Percentiles rank a stretch among this genome's conserved stretches.
Evolutionary conservation across 2,113 vertebrate species (phyloP).

Genomic region (Sturnira hondurensis): DNA sequence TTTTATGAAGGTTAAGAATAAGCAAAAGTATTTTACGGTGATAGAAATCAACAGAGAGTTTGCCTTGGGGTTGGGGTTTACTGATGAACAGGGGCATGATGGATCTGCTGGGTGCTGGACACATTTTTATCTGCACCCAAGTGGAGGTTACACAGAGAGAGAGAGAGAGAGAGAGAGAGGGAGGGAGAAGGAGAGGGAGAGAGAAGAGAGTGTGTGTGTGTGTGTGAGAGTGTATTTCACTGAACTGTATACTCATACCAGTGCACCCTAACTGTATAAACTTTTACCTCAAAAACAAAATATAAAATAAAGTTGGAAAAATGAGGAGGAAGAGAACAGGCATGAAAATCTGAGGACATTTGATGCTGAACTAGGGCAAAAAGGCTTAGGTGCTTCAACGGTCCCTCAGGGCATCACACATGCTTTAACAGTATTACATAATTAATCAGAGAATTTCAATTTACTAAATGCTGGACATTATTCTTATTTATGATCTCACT

Average conservation of each 20-base stretch:
- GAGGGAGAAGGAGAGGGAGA: too few species aligned
- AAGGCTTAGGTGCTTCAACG: not conserved
- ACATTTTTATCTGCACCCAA: not conserved
- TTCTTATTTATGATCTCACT: not conserved
- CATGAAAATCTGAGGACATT: not conserved
- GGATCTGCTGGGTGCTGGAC: not conserved
- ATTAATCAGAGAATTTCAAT: not conserved
- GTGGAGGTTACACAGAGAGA: not conserved
- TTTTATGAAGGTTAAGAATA: not conserved
- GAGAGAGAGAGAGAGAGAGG: too few species aligned
- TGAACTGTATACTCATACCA: not conserved
- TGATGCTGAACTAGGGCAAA: not conserved
- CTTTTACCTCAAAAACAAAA: not conserved
- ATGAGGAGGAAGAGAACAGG: not conserved
- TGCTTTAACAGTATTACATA: not conserved
- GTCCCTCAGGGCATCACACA: not conserved
- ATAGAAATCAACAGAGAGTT: not conserved
- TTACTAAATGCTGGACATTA: not conserved
- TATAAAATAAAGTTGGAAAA: not conserved
- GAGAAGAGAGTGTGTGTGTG: too few species aligned
- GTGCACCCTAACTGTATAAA: not conserved
- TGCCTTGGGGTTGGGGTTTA: not conserved
- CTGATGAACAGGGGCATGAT: fast-evolving
- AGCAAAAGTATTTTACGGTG: not conserved
- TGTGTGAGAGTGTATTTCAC: too few species aligned